Percentiles rank a stretch among this genome's conserved stretches.
Conservation (phyloP, 2,113 vertebrate genomes). For the Upupa epops region DNA sequence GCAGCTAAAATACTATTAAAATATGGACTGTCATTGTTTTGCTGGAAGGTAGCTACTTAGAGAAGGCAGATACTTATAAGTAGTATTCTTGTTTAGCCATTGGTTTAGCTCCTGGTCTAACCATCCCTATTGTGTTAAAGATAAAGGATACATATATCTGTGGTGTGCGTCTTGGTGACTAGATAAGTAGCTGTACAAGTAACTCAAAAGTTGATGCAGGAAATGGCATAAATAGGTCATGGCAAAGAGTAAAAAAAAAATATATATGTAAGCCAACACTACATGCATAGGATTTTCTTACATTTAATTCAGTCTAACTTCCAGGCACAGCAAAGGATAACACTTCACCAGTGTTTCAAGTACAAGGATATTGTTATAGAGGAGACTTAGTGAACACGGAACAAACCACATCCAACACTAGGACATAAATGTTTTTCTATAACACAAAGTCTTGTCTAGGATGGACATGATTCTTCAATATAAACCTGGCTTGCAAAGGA, state of each 20-base stretch:
- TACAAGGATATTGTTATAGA: not conserved
- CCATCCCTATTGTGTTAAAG: not conserved
- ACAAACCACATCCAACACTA: not conserved
- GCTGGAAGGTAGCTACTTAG: not conserved
- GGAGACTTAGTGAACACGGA: not conserved
- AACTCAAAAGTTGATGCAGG: not conserved
- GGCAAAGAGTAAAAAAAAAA: not conserved
- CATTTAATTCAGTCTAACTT: not conserved
- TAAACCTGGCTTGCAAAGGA: not conserved
- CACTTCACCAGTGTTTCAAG: not conserved
- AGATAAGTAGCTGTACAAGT: not conserved
- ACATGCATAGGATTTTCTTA: not conserved
- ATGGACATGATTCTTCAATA: not conserved
- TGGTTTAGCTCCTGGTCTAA: not conserved
- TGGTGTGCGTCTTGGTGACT: not conserved
- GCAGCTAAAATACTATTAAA: not conserved
- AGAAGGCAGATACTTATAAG: not conserved
- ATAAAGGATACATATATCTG: not conserved
- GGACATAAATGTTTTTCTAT: not conserved
- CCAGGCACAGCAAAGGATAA: not conserved
- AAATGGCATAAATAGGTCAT: not conserved
- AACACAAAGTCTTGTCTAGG: not conserved
- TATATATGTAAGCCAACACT: not conserved
- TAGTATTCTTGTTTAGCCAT: not conserved
- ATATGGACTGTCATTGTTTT: not conserved